These are phyloP conservation scores for Elephantulus edwardii DNA, from an alignment of 2,113 vertebrate genomes.

Conservation along the genomic window DNA sequence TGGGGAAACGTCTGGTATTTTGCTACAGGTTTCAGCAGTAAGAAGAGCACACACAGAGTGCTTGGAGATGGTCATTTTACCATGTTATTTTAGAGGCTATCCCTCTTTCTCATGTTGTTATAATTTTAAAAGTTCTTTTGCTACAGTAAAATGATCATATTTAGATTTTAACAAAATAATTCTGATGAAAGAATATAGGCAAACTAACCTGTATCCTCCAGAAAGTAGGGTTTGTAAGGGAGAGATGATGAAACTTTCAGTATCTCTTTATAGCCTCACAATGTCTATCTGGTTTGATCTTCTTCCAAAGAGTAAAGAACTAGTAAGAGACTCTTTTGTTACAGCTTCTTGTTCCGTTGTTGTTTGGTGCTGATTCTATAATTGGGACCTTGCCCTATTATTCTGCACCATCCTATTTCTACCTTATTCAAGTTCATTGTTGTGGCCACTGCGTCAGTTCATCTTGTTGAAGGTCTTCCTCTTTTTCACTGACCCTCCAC, in stretches of 20 bases:
- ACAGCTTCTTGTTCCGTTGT: too few relatives aligned
- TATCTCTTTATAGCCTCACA: too few relatives aligned
- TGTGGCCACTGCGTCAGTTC: too few relatives aligned
- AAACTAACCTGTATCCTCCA: neutral
- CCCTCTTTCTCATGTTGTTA: neutral
- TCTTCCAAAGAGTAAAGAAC: neutral
- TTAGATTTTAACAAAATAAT: neutral
- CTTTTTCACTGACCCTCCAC: too few relatives aligned
- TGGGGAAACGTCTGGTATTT: neutral
- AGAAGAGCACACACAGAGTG: neutral
- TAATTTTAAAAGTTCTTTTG: neutral
- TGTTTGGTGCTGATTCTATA: too few relatives aligned
- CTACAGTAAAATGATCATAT: neutral
- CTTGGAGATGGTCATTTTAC: neutral
- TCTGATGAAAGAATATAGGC: neutral
- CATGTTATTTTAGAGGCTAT: fast-evolving
- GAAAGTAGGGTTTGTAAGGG: neutral
- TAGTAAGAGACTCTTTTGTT: neutral
- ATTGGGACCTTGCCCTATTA: too few relatives aligned
- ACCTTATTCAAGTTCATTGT: too few relatives aligned
- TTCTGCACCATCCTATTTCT: too few relatives aligned
- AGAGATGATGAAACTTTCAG: neutral
- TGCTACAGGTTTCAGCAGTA: neutral
- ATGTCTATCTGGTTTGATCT: neutral
- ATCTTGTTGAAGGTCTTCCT: too few relatives aligned